Percentiles rank a stretch among this genome's conserved stretches.
Evolutionary conservation across 2,888 invertebrate genomes (phyloP).

Genomic region (Andrena camellia): DNA sequence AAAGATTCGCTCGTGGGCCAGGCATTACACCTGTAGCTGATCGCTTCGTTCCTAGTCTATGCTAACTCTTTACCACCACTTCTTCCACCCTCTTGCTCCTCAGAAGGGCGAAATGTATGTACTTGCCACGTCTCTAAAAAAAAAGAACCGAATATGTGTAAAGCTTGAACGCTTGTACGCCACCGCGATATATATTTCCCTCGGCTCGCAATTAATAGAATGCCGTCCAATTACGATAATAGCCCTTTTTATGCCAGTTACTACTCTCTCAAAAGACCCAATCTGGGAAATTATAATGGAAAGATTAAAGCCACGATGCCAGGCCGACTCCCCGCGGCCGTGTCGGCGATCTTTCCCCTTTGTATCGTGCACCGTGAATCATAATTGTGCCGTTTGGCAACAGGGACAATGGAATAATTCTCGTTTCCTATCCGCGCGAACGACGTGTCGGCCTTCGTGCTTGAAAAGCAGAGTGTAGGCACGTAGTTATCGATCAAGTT

Average conservation of each 20-base stretch:
- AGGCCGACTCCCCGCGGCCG: neutral
- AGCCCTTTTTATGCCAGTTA: neutral
- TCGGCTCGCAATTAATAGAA: neutral
- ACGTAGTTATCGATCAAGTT: conserved; percentile 83
- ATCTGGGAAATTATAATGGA: neutral
- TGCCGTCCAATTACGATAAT: neutral
- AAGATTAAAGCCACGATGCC: neutral
- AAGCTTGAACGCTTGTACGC: neutral
- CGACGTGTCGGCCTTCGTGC: conserved; percentile 67
- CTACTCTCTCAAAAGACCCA: neutral
- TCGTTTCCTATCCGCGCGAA: conserved; percentile 61
- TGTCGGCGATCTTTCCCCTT: neutral
- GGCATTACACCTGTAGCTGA: conserved; percentile 29
- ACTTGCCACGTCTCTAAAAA: conserved; percentile 8
- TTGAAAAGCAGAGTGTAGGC: conserved; percentile 69
- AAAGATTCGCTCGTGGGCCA: conserved; percentile 8
- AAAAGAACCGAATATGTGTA: neutral
- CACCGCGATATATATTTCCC: neutral
- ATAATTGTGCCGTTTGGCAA: conserved; percentile 39
- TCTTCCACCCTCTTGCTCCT: conserved; percentile 30
- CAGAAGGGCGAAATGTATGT: conserved; percentile 21
- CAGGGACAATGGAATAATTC: conserved; percentile 54
- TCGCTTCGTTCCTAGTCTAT: conserved; percentile 15
- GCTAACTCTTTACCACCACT: conserved; percentile 24
- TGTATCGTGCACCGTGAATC: neutral